Evolutionary conservation across 2,888 invertebrate species (phyloP).

Genomic region (Metallyticus violacea): DNA sequence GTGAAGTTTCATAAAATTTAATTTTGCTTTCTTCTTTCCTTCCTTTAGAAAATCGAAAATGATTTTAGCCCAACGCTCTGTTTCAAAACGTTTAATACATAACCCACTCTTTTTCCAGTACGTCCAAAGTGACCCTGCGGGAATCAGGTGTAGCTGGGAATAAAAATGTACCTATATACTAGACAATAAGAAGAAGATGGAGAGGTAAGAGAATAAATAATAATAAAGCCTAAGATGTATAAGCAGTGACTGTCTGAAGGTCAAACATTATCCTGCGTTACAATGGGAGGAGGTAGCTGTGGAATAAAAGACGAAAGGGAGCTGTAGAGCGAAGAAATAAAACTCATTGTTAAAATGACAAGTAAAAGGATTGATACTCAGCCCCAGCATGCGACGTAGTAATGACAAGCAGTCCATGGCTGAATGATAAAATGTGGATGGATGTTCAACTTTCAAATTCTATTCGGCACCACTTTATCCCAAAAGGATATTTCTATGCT

Average conservation of each 20-base stretch:
- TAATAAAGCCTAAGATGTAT: too few relatives aligned
- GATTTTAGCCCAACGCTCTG: too few relatives aligned
- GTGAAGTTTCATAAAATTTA: too few relatives aligned
- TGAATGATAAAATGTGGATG: too few relatives aligned
- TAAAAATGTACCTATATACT: background rate
- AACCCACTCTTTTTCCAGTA: background rate
- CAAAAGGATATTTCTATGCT: too few relatives aligned
- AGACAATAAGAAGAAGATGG: conserved; percentile 17
- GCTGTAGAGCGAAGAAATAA: too few relatives aligned
- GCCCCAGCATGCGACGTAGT: background rate
- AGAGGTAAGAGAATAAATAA: conserved; percentile 1
- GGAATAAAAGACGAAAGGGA: background rate
- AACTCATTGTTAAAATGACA: background rate
- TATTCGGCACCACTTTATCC: too few relatives aligned
- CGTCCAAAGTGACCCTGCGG: background rate
- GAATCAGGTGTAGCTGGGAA: background rate
- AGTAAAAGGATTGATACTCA: background rate
- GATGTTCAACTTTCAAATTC: too few relatives aligned
- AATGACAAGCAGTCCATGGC: too few relatives aligned
- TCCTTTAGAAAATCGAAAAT: too few relatives aligned
- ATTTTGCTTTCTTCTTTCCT: too few relatives aligned
- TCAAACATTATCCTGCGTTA: background rate
- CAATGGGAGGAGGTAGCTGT: background rate
- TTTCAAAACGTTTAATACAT: background rate
- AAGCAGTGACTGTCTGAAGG: conserved; percentile 28